A percentile compares a stretch with the other conserved stretches of the same genome.
Conservation (phyloP, 2,888 invertebrate genomes). For the Drosophila heteroneura region DNA sequence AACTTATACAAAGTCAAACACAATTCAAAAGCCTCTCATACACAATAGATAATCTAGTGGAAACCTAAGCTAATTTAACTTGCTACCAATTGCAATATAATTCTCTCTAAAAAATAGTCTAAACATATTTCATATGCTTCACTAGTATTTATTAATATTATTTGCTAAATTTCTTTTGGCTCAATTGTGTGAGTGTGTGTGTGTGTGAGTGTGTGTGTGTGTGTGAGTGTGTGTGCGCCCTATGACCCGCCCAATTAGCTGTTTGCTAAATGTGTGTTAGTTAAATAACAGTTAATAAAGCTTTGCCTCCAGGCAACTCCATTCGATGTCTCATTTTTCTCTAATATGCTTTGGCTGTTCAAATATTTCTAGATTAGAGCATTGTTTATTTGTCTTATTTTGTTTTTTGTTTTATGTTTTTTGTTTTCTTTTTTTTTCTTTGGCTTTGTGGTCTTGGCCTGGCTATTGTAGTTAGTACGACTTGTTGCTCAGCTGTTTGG, state of each 20-base stretch:
- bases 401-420: not conserved
- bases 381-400: not conserved
- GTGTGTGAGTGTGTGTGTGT: constrained; percentile 15
- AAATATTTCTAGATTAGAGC: constrained; percentile 19
- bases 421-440: constrained; percentile 10
- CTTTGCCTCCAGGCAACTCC: constrained; percentile 17
- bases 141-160: constrained; percentile 1
- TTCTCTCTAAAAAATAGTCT: constrained; percentile 41
- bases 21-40: constrained; percentile 41
- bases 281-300: constrained; percentile 24
- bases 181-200: constrained; percentile 21
- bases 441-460: constrained; percentile 45
- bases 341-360: constrained; percentile 35
- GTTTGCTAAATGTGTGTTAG: constrained; percentile 9
- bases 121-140: constrained; percentile 53
- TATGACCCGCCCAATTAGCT: constrained; percentile 19
- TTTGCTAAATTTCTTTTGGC: constrained; percentile 38
- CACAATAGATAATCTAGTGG: constrained; percentile 28
- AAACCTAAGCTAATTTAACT: constrained; percentile 51
- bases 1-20: not conserved
- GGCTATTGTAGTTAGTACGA: constrained; percentile 28
- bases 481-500: constrained; percentile 39
- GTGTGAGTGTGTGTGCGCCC: constrained; percentile 17
- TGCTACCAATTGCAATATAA: constrained; percentile 44
- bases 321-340: constrained; percentile 63